Percentiles rank a stretch among this genome's conserved stretches.
phyloP scores from a whole-genome alignment of 2,113 vertebrate genomes.

The Sapajus apella region DNA sequence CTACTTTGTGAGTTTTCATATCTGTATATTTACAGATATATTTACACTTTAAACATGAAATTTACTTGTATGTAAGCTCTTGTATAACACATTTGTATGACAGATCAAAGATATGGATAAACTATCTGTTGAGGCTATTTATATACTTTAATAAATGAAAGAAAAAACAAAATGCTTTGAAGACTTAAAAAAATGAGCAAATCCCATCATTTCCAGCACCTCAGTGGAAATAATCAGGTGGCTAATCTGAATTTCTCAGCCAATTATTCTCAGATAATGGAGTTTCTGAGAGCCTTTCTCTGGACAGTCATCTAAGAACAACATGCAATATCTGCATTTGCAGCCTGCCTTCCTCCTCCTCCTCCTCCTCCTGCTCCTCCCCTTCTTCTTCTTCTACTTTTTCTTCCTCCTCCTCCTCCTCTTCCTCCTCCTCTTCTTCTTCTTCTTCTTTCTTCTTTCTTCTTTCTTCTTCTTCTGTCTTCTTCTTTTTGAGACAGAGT shows the following conservation, averaged over 20 bases:
- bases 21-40: not conserved
- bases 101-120: not conserved
- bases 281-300: not conserved
- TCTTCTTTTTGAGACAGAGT: too few species aligned
- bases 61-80: not conserved
- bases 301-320: fast-evolving
- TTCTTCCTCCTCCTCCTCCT: too few species aligned
- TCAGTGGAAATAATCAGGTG: not conserved
- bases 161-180: not conserved
- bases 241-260: not conserved
- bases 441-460: too few species aligned
- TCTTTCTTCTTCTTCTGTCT: too few species aligned
- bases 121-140: not conserved
- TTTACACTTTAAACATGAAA: not conserved
- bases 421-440: too few species aligned
- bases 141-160: not conserved
- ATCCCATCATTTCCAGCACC: not conserved
- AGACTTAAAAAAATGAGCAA: not conserved
- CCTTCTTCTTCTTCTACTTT: too few species aligned
- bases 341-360: too few species aligned
- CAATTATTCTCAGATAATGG: not conserved
- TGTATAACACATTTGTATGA: not conserved
- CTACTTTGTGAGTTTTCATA: not conserved
- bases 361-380: too few species aligned
- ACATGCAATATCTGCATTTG: not conserved